Conservation (phyloP, 2,888 invertebrate genomes). For the Andrena camellia region DNA sequence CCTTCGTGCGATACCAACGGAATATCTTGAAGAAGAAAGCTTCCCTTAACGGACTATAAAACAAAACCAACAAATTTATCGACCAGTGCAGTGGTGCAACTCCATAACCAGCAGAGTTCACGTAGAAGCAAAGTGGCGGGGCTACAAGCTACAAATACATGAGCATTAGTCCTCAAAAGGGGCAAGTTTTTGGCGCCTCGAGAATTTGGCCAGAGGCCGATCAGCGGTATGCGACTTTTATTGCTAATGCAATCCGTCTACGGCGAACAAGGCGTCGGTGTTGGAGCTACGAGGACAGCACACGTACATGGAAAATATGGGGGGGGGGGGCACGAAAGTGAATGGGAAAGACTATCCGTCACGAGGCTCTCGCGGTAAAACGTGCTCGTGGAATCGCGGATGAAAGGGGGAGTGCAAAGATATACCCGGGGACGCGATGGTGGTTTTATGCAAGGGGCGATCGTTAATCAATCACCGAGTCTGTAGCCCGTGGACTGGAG, state of each 20-base stretch:
- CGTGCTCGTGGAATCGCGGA: slow-evolving; percentile 38
- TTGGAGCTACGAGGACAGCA: slow-evolving; percentile 4
- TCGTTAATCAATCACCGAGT: slow-evolving; percentile 81
- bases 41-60: neutral
- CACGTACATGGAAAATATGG: slow-evolving; percentile 50
- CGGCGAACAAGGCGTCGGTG: slow-evolving; percentile 24
- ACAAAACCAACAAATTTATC: neutral
- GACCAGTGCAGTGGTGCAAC: neutral
- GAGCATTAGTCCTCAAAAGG: slow-evolving; percentile 23
- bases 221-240: slow-evolving; percentile 72
- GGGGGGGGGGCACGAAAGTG: slow-evolving; percentile 38
- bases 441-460: slow-evolving; percentile 80
- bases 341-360: slow-evolving; percentile 64
- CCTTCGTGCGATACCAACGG: too few relatives aligned
- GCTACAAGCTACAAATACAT: neutral
- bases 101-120: neutral
- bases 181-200: slow-evolving; percentile 75
- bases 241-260: slow-evolving; percentile 76
- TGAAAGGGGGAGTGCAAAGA: slow-evolving; percentile 39
- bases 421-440: slow-evolving; percentile 59
- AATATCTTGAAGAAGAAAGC: neutral
- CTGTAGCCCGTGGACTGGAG: slow-evolving; percentile 50
- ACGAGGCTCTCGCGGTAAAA: slow-evolving; percentile 61
- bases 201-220: slow-evolving; percentile 67
- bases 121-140: slow-evolving; percentile 3